A percentile compares a stretch with the other conserved stretches of the same genome.
These are phyloP conservation scores for Leptobrachium ailaonicum DNA, from an alignment of 2,113 vertebrate genomes.

Conservation along the genomic window DNA sequence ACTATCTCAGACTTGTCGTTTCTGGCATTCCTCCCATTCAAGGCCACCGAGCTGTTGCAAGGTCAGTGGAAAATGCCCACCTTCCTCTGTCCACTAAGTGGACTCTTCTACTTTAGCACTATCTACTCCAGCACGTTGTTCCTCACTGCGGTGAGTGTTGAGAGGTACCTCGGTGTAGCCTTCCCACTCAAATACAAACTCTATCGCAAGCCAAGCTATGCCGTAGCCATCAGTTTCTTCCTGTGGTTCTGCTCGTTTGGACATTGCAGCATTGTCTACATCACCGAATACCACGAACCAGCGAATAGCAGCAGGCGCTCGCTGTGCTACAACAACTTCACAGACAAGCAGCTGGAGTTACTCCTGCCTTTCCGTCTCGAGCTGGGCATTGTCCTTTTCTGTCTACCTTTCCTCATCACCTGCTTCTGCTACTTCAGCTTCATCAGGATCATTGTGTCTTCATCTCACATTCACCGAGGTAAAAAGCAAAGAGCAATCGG, in stretches of 20 bases:
- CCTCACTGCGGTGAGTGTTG: slow-evolving; percentile 58
- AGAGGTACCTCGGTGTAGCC: slow-evolving; percentile 64
- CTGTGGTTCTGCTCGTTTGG: slow-evolving; percentile 55
- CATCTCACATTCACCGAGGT: slow-evolving; percentile 55
- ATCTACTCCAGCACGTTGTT: slow-evolving; percentile 61
- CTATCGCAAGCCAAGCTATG: slow-evolving; percentile 45
- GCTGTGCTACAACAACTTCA: slow-evolving; percentile 77
- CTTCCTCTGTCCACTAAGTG: slow-evolving; percentile 50
- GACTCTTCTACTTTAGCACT: slow-evolving; percentile 60
- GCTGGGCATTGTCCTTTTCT: slow-evolving; percentile 76
- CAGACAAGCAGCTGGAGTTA: slow-evolving; percentile 61
- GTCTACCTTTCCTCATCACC: slow-evolving; percentile 70
- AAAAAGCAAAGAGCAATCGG: slow-evolving; percentile 70
- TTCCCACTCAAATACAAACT: slow-evolving; percentile 61
- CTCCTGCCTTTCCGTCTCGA: slow-evolving; percentile 77
- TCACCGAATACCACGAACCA: slow-evolving; percentile 1
- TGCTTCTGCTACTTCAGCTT: slow-evolving; percentile 59
- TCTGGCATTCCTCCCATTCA: slow-evolving; percentile 58
- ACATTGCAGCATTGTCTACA: slow-evolving; percentile 55
- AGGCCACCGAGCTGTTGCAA: slow-evolving; percentile 51
- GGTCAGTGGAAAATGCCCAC: slow-evolving; percentile 54
- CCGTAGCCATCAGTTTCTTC: slow-evolving; percentile 36
- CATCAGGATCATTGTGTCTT: slow-evolving; percentile 46
- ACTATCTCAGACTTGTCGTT: slow-evolving; percentile 57
- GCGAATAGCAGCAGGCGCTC: fast-evolving